phyloP scores from a whole-genome alignment of 92 coral and sea anemone genomes.

The Paramuricea clavata region DNA sequence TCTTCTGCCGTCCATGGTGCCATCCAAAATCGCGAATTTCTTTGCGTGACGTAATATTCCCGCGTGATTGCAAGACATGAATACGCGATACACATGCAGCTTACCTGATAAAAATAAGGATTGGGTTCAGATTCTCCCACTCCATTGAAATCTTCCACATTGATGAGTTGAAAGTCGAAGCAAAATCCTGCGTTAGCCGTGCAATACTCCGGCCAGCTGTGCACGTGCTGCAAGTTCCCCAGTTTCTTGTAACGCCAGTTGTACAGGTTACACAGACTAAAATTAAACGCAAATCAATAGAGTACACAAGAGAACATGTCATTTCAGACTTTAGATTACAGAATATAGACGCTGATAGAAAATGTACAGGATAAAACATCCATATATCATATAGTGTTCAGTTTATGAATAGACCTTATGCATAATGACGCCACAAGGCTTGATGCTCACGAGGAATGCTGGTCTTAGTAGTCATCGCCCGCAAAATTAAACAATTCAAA shows the following conservation, averaged over 20 bases:
- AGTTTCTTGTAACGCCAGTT: constrained; percentile 99
- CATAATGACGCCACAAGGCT: no score
- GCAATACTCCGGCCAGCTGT: constrained; percentile 94
- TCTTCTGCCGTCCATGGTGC: no score
- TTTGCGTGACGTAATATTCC: no score
- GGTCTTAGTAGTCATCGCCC: no score
- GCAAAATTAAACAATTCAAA: no score
- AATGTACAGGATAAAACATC: no score
- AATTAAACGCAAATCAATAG: background rate
- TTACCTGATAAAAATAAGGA: constrained; percentile 98
- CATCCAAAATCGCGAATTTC: no score
- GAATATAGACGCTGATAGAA: no score
- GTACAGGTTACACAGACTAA: constrained; percentile 87
- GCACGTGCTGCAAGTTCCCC: constrained; percentile 93
- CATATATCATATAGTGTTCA: no score
- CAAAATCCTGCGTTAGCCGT: constrained; percentile 96
- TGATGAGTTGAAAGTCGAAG: constrained; percentile 92
- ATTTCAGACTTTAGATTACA: background rate
- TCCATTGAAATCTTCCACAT: constrained; percentile 96
- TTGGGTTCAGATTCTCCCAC: constrained; percentile 99
- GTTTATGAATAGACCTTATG: no score
- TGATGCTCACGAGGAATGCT: no score
- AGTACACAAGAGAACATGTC: background rate
- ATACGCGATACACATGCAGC: background rate
- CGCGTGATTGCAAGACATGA: no score